A percentile compares a stretch with the other conserved stretches of the same genome.
Evolutionary conservation across 2,888 invertebrate species (phyloP).

Genomic region (Stenchaetothrips biformis): DNA sequence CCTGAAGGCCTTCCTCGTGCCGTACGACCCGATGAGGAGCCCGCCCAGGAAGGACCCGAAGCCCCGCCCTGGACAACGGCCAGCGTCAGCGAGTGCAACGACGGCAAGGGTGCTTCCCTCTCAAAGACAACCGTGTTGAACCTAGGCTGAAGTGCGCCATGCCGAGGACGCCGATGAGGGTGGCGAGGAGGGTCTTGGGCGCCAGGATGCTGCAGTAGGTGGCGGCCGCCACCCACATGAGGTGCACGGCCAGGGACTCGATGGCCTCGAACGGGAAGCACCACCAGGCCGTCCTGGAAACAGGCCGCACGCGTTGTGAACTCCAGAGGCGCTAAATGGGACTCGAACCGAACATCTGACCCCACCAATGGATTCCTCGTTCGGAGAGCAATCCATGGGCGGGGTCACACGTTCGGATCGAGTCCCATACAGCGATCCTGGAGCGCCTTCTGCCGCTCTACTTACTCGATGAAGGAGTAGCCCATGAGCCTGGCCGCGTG

Average conservation of each 20-base stretch:
- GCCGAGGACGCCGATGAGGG: conserved; percentile 78
- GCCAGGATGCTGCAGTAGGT: conserved; percentile 81
- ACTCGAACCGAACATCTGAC: too few species aligned
- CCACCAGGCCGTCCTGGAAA: conserved; percentile 75
- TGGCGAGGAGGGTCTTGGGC: conserved; percentile 76
- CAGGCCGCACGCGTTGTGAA: too few species aligned
- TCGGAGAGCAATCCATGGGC: too few species aligned
- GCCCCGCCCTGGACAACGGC: conserved; percentile 56
- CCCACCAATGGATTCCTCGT: too few species aligned
- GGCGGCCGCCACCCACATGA: conserved; percentile 89
- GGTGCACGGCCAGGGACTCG: conserved; percentile 77
- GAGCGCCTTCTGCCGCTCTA: conserved; percentile 37
- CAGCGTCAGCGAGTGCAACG: neutral
- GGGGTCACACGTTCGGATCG: neutral
- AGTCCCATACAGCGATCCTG: too few species aligned
- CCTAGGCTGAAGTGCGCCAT: conserved; percentile 86
- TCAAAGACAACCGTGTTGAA: conserved; percentile 39
- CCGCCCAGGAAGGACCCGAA: conserved; percentile 74
- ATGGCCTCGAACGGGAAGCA: conserved; percentile 83
- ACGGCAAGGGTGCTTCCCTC: neutral
- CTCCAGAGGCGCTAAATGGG: neutral
- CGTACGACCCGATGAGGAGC: conserved; percentile 66
- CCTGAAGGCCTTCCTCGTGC: conserved; percentile 71
- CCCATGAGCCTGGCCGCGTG: conserved; percentile 76
- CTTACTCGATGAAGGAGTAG: conserved; percentile 80